Base-by-base conservation (phyloP, 2,888 invertebrate species). In the Drosophila cognata region DNA sequence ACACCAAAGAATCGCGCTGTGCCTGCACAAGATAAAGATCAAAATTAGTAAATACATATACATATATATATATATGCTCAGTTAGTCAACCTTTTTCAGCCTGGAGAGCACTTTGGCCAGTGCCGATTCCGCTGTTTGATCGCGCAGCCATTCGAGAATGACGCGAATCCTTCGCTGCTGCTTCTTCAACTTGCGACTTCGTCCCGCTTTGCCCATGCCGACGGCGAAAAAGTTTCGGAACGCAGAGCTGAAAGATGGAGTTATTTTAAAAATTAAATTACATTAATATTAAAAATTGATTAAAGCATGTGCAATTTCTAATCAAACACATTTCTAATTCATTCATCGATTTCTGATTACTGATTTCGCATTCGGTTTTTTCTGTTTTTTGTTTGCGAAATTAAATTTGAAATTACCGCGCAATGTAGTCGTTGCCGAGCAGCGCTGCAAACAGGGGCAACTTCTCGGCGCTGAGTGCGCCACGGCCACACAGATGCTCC, bases 361-460 rank as follows among this genome's bases (percentile, higher is more conserved):
- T 18, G 4, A 25, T 46, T 25, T 46, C 21, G 4, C 4, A 4
- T 16, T 46, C 7, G 13, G 7, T 16, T 16, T 28, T 25, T 46
- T 46, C 2, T 13, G 21, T 21, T 21, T 41, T 43, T 11, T 43
- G 43, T 43, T 25, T 46, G 8, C 2, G 8, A 25, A 25, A 16
- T 25, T 2, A 46, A 25, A 25, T 46, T 46, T 46, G 1, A 28
- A 25, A 25, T 46, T 46, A 81, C 79, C 94, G 94, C 46, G 95
- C 94, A 11, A 98, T 95, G 93, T 96, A 98, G 93, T 99, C 99
- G 94, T 99, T 99, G 1, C 98, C 99, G 10, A 98, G 93, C 41
- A 98, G 91, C 1, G 97, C 96, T 0, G 97, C 97, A 74, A 98
- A 94, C 29, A 99, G 91, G 0, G 98, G 97, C 57, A 99, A 91